These are phyloP conservation scores for Peromyscus nudipes DNA, from an alignment of 2,797 vertebrate species.

Conservation along the genomic window DNA sequence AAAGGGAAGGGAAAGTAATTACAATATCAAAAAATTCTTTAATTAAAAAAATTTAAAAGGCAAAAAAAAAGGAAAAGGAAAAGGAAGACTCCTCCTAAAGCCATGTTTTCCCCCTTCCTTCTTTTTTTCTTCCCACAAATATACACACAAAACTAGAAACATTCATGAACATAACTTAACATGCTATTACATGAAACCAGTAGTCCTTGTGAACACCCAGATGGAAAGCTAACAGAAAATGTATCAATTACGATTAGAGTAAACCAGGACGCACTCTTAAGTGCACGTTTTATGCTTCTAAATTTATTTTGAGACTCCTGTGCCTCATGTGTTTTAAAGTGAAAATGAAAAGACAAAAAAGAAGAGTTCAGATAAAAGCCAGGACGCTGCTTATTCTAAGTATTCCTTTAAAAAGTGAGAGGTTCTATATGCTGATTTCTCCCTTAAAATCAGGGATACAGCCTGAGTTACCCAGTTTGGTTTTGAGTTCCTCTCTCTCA, in stretches of 20 bases:
- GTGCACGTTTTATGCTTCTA: neutral
- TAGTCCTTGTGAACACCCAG: neutral
- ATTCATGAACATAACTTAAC: no score
- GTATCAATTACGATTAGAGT: neutral
- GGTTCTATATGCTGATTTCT: neutral
- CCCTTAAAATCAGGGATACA: neutral
- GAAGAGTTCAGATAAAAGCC: neutral
- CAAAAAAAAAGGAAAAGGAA: neutral
- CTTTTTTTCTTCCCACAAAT: neutral
- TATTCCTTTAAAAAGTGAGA: neutral
- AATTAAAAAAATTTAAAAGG: neutral
- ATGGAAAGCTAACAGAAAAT: neutral
- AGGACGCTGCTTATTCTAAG: neutral
- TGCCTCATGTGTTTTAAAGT: neutral
- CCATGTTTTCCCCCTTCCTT: neutral
- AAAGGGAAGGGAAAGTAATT: neutral
- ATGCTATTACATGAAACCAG: neutral
- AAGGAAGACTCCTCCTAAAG: neutral
- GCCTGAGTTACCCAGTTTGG: neutral
- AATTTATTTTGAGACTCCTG: neutral
- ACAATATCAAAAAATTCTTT: neutral
- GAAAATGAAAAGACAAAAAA: neutral
- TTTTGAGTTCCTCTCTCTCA: neutral
- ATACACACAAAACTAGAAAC: neutral
- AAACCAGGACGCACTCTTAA: neutral